These are phyloP conservation scores for Oriolus oriolus DNA, from an alignment of 2,113 vertebrate genomes.

Conservation along the genomic window DNA sequence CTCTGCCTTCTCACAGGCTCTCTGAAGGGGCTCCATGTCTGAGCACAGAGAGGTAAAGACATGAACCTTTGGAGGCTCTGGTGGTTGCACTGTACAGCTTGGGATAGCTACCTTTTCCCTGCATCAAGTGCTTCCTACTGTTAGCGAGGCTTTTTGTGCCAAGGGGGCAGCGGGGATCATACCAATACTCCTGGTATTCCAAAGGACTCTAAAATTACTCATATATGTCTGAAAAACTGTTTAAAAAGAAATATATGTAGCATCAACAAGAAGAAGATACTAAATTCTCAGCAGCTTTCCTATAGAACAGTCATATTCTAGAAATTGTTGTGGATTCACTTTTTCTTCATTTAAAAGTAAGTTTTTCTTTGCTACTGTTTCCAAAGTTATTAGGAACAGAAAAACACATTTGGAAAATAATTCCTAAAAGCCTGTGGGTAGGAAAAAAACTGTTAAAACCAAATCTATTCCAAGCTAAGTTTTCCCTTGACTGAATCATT, in stretches of 20 bases:
- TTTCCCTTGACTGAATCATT: not conserved
- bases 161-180: fast-evolving
- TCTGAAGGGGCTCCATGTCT: not conserved
- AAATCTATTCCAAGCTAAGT: not conserved
- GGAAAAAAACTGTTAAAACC: not conserved
- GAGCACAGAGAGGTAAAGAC: not conserved
- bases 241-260: not conserved
- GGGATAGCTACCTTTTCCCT: not conserved
- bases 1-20: not conserved
- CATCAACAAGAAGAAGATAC: not conserved
- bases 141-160: not conserved
- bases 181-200: not conserved
- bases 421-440: not conserved
- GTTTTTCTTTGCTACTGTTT: not conserved
- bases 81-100: not conserved
- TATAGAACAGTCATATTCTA: not conserved
- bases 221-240: not conserved
- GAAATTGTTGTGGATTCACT: not conserved
- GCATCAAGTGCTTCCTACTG: not conserved
- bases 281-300: not conserved
- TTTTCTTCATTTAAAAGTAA: not conserved
- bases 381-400: not conserved
- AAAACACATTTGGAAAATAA: constrained; percentile 1
- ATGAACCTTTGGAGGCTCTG: not conserved
- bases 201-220: not conserved